Conservation (phyloP, 2,888 invertebrate species). For the Cordilura impudica region DNA sequence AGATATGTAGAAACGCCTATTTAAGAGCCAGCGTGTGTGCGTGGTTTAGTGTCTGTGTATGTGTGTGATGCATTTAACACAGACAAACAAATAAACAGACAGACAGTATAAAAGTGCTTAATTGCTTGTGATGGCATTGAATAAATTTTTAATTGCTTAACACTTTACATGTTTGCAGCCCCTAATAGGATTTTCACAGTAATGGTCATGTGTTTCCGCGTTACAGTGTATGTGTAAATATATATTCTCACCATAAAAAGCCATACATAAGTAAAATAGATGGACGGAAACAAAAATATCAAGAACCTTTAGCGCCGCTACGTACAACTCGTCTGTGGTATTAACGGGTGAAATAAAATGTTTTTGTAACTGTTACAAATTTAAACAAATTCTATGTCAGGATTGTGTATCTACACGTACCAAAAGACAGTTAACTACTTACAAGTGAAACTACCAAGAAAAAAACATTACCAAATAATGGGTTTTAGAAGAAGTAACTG, state of each 20-base stretch:
- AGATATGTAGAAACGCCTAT: neutral
- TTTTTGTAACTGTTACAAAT: slow-evolving; percentile 46
- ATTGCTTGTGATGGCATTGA: slow-evolving; percentile 78
- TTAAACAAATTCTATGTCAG: slow-evolving; percentile 46
- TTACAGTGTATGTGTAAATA: slow-evolving; percentile 17
- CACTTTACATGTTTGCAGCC: slow-evolving; percentile 76
- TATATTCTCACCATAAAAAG: slow-evolving; percentile 43
- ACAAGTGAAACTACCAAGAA: too few relatives aligned
- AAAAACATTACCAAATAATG: too few relatives aligned
- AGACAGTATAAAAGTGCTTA: slow-evolving; percentile 74
- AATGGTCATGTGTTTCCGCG: slow-evolving; percentile 27
- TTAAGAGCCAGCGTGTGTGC: neutral
- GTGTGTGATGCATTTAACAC: neutral
- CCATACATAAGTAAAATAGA: slow-evolving; percentile 24
- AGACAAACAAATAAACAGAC: slow-evolving; percentile 19
- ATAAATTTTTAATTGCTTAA: slow-evolving; percentile 78
- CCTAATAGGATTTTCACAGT: slow-evolving; percentile 74
- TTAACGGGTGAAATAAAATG: slow-evolving; percentile 34
- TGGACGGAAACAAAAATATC: neutral
- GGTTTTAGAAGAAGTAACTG: too few relatives aligned
- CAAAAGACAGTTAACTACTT: too few relatives aligned
- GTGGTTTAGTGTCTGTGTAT: neutral
- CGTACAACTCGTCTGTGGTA: slow-evolving; percentile 6
- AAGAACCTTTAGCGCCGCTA: neutral
- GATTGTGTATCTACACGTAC: neutral